phyloP scores from a whole-genome alignment of 1,140 invertebrate species.

The Pygmarrhopalites habei region DNA sequence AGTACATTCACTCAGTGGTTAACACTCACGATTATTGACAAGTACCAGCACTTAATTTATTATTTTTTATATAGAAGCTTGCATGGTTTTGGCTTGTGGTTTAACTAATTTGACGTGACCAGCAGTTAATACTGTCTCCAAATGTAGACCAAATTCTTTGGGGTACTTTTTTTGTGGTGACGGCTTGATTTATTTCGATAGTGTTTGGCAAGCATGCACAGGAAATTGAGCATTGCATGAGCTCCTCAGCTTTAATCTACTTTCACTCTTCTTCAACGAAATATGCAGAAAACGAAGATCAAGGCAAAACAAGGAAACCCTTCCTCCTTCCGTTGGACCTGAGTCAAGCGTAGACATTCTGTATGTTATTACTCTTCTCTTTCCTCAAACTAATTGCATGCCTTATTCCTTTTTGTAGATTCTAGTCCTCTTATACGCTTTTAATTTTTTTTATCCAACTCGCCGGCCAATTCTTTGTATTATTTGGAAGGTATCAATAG shows the following conservation, averaged over 20 bases:
- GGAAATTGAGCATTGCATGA: slow-evolving; percentile 19
- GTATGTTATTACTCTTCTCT: slow-evolving; percentile 24
- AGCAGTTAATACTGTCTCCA: too few relatives aligned
- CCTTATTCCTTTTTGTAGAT: not conserved
- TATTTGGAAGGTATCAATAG: not conserved
- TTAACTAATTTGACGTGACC: too few relatives aligned
- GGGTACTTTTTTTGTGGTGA: slow-evolving; percentile 45
- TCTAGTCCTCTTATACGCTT: too few relatives aligned
- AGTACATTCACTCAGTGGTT: too few relatives aligned
- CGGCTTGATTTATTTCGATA: slow-evolving; percentile 19
- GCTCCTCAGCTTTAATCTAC: slow-evolving; percentile 23
- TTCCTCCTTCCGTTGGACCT: slow-evolving; percentile 1
- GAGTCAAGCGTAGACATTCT: slow-evolving; percentile 16
- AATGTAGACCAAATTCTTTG: slow-evolving; percentile 57
- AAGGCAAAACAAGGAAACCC: slow-evolving; percentile 16
- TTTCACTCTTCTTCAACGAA: slow-evolving; percentile 22
- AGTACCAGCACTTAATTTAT: too few relatives aligned
- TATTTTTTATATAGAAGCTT: too few relatives aligned
- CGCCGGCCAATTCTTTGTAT: not conserved
- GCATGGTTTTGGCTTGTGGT: too few relatives aligned
- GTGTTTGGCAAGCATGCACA: slow-evolving; percentile 26
- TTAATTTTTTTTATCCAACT: too few relatives aligned
- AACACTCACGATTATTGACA: too few relatives aligned
- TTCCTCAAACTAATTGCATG: not conserved
- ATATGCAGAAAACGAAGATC: slow-evolving; percentile 25